Evolutionary conservation across 2,797 vertebrate genomes (phyloP).

Genomic region (Dryobates pubescens): DNA sequence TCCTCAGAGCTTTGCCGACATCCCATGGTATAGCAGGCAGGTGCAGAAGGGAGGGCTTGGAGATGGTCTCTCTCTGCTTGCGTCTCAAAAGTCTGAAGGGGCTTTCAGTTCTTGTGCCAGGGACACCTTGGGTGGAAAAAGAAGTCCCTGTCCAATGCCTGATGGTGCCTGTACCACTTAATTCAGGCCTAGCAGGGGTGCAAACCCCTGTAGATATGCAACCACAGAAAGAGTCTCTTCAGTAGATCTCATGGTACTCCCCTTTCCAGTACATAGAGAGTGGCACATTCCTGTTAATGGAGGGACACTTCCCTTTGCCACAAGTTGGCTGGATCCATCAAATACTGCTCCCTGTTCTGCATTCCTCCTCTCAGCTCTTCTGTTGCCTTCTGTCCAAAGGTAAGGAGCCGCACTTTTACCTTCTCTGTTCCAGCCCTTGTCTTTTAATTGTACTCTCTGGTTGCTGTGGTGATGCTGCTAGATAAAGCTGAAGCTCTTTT

Average conservation of each 20-base stretch:
- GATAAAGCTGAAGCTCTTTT: slow-evolving; percentile 58
- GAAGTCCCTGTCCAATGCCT: not conserved
- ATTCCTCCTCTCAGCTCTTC: slow-evolving; percentile 59
- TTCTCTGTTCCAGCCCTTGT: slow-evolving; percentile 34
- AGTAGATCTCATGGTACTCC: slow-evolving; percentile 75
- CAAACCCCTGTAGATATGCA: slow-evolving; percentile 38
- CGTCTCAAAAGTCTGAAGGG: not conserved
- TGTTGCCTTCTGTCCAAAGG: slow-evolving; percentile 57
- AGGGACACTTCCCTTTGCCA: slow-evolving; percentile 52
- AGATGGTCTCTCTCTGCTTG: slow-evolving; percentile 19
- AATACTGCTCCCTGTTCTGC: slow-evolving; percentile 45
- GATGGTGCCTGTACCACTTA: slow-evolving; percentile 29
- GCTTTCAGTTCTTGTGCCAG: not conserved
- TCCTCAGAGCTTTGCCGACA: slow-evolving; percentile 99
- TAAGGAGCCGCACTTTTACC: slow-evolving; percentile 42
- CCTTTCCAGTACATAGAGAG: slow-evolving; percentile 38
- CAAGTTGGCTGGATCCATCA: slow-evolving; percentile 37
- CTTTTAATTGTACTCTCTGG: slow-evolving; percentile 61
- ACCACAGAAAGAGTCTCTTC: slow-evolving; percentile 66
- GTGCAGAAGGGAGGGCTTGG: slow-evolving; percentile 21
- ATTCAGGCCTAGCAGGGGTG: slow-evolving; percentile 48
- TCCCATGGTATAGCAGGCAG: slow-evolving; percentile 92
- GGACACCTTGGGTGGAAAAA: not conserved
- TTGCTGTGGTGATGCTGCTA: slow-evolving; percentile 72
- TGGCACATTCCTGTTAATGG: slow-evolving; percentile 72